These are phyloP conservation scores for Mobula birostris DNA, from an alignment of 2,113 vertebrate genomes.

Conservation along the genomic window DNA sequence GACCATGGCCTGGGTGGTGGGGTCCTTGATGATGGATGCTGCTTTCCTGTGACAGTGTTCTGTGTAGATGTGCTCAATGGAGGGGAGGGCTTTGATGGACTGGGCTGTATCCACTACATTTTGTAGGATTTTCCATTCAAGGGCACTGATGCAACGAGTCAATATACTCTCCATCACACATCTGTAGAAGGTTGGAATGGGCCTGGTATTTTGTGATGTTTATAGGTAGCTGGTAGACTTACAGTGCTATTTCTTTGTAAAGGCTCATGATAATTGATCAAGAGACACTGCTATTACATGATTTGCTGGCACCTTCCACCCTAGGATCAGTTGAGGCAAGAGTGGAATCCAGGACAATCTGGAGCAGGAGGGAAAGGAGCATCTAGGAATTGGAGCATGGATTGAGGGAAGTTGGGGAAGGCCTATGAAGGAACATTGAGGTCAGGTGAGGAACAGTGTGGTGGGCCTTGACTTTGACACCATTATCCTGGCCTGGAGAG, in stretches of 20 bases:
- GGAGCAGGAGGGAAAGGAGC: neutral
- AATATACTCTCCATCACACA: too few species aligned
- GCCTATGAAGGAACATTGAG: neutral
- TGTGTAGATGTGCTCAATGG: too few species aligned
- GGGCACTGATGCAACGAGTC: too few species aligned
- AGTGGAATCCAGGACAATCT: neutral
- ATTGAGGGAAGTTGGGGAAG: neutral
- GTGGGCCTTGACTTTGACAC: neutral
- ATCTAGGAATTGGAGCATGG: neutral
- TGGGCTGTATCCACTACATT: too few species aligned
- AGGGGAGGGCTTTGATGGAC: too few species aligned
- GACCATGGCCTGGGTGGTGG: too few species aligned
- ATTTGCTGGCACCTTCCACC: neutral
- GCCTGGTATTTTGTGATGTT: neutral
- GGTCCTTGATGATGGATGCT: too few species aligned
- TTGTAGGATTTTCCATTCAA: too few species aligned
- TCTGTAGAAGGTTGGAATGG: neutral
- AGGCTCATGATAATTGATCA: neutral
- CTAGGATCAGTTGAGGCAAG: neutral
- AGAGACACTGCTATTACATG: neutral
- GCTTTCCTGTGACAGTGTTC: too few species aligned
- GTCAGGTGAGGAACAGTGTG: neutral
- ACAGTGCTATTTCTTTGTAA: neutral
- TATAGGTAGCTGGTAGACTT: neutral
- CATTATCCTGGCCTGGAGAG: too few species aligned